Evolutionary conservation across 2,888 invertebrate genomes (phyloP).

Genomic region (Cryptophagus acutangulus): DNA sequence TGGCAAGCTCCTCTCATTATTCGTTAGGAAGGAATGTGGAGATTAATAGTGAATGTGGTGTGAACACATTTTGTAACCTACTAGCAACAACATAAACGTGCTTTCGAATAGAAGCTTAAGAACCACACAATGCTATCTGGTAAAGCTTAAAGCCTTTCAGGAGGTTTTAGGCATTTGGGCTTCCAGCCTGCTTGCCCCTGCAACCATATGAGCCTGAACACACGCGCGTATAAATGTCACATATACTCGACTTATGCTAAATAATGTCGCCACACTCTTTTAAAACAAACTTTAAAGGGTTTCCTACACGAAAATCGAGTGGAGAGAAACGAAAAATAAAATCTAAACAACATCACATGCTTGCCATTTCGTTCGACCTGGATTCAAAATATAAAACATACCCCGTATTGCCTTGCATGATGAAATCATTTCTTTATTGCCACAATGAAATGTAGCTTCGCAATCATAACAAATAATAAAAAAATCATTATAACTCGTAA

Average conservation of each 20-base stretch:
- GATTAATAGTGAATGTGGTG: constrained; percentile 19
- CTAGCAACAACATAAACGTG: constrained; percentile 22
- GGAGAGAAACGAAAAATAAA: neutral
- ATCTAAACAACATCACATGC: neutral
- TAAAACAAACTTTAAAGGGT: constrained; percentile 6
- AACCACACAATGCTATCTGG: constrained; percentile 24
- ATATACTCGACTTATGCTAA: constrained; percentile 12
- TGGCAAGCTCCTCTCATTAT: constrained; percentile 11
- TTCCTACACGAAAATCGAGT: neutral
- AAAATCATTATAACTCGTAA: constrained; percentile 8
- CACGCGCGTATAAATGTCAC: constrained; percentile 14
- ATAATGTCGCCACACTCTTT: constrained; percentile 9
- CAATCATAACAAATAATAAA: constrained; percentile 5
- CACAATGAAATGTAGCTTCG: constrained; percentile 6
- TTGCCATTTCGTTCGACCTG: constrained; percentile 2
- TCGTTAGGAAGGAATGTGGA: constrained; percentile 14
- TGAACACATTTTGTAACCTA: constrained; percentile 22
- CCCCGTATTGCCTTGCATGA: constrained; percentile 7
- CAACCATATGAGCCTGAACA: constrained; percentile 16
- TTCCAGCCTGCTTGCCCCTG: constrained; percentile 14
- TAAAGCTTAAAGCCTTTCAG: constrained; percentile 22
- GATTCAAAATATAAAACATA: constrained; percentile 5
- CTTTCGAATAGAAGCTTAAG: constrained; percentile 19
- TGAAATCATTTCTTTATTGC: constrained; percentile 8
- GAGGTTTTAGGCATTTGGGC: constrained; percentile 23